Percentiles rank a stretch among this genome's conserved stretches.
Conservation (phyloP, 2,113 vertebrate species). For the Chionodraco myersi region DNA sequence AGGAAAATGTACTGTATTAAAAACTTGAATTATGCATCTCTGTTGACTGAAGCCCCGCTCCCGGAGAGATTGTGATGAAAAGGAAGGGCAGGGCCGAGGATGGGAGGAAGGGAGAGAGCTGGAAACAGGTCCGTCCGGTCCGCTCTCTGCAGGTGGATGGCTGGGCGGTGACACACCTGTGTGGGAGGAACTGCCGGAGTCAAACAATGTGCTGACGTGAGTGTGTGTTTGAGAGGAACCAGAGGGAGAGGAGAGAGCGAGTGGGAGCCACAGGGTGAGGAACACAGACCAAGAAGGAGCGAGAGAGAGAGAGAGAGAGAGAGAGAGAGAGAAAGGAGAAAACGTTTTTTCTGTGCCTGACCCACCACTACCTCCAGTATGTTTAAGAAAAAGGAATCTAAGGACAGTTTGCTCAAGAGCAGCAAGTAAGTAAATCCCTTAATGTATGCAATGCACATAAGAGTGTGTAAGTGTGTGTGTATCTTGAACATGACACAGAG, state of each 20-base stretch:
- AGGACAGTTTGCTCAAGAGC: conserved; percentile 52
- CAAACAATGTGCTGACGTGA: conserved; percentile 53
- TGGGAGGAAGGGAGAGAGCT: conserved; percentile 23
- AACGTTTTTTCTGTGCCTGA: conserved; percentile 46
- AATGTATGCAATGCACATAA: conserved; percentile 13
- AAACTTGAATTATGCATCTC: not conserved
- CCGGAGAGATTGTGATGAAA: conserved; percentile 36
- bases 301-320: too few species aligned
- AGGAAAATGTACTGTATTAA: too few species aligned
- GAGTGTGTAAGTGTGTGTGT: conserved; percentile 31
- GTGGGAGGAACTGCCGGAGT: conserved; percentile 76
- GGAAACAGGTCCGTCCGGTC: conserved; percentile 82
- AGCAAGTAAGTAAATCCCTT: conserved; percentile 72
- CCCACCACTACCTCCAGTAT: conserved; percentile 59
- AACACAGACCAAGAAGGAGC: conserved; percentile 49
- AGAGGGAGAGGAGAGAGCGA: conserved; percentile 38
- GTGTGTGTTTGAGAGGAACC: conserved; percentile 45
- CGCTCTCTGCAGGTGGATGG: conserved; percentile 58
- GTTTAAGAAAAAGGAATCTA: conserved; percentile 73
- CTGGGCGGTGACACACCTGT: conserved; percentile 78
- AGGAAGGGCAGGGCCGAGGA: conserved; percentile 29
- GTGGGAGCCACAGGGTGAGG: conserved; percentile 46
- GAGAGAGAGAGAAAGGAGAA: conserved; percentile 18
- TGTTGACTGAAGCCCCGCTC: conserved; percentile 5
- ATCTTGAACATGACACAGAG: conserved; percentile 34